Conservation (phyloP, 1,140 invertebrate genomes). For the Bradysia coprophila region DNA sequence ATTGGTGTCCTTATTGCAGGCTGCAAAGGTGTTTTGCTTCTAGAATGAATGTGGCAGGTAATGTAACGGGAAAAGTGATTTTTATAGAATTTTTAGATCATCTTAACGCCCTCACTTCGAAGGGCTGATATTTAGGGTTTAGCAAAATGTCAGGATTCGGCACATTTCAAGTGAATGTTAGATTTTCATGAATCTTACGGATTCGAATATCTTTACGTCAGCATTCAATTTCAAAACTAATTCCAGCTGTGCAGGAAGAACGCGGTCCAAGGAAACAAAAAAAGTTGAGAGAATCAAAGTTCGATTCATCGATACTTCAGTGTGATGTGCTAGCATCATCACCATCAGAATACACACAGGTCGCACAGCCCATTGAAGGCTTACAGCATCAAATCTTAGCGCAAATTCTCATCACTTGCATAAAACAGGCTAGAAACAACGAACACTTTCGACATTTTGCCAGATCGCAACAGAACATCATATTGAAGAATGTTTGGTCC, state of each 20-base stretch:
- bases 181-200: too few species aligned
- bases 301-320: too few species aligned
- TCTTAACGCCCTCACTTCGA: too few species aligned
- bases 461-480: conserved; percentile 28
- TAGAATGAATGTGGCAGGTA: conserved; percentile 62
- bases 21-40: conserved; percentile 59
- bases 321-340: too few species aligned
- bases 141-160: too few species aligned
- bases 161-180: too few species aligned
- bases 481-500: conserved; percentile 34
- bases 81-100: neutral
- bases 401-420: conserved; percentile 33
- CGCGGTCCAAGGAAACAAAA: conserved; percentile 44
- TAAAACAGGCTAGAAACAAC: conserved; percentile 31
- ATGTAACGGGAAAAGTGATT: conserved; percentile 7
- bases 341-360: too few species aligned
- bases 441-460: conserved; percentile 27
- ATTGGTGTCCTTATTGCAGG: conserved; percentile 76
- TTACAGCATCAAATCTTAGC: conserved; percentile 12
- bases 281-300: conserved; percentile 5
- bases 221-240: too few species aligned
- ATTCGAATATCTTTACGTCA: too few species aligned
- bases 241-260: conserved; percentile 56
- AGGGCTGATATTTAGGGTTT: too few species aligned
- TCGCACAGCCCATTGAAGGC: too few species aligned